A percentile compares a stretch with the other conserved stretches of the same genome.
Conservation (phyloP, 2,888 invertebrate genomes). For the Yponomeuta cagnagella region DNA sequence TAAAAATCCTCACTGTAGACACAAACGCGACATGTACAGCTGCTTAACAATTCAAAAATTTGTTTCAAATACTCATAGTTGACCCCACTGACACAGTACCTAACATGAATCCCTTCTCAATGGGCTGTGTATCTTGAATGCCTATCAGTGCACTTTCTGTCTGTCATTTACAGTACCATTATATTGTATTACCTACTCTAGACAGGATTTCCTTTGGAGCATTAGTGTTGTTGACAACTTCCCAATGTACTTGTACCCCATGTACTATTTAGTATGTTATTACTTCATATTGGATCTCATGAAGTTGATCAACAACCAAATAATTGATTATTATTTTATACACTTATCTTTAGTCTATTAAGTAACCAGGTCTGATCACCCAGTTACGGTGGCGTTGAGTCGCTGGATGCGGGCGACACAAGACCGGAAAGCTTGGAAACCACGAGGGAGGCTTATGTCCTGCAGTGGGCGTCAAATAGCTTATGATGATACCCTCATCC, state of each 20-base stretch:
- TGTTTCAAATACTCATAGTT: neutral
- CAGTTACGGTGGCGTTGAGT: too few species aligned
- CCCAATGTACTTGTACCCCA: too few species aligned
- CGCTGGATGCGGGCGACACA: too few species aligned
- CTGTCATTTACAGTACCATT: neutral
- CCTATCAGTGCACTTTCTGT: neutral
- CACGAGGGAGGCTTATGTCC: too few species aligned
- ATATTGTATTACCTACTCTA: neutral
- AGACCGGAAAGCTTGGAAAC: too few species aligned
- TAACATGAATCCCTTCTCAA: neutral
- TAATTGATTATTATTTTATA: too few species aligned
- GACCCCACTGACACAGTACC: neutral
- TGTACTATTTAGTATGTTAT: neutral
- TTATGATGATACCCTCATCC: too few species aligned
- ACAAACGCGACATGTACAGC: neutral
- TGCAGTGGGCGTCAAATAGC: too few species aligned
- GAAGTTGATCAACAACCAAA: neutral
- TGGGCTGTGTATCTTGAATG: neutral
- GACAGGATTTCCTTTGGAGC: neutral
- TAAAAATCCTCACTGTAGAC: neutral
- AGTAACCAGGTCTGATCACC: too few species aligned
- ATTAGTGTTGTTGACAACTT: neutral
- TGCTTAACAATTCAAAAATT: neutral
- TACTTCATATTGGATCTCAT: neutral
- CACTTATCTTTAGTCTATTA: too few species aligned